Evolutionary conservation across 1,140 invertebrate species (phyloP).

Genomic region (Drosophila repleta): DNA sequence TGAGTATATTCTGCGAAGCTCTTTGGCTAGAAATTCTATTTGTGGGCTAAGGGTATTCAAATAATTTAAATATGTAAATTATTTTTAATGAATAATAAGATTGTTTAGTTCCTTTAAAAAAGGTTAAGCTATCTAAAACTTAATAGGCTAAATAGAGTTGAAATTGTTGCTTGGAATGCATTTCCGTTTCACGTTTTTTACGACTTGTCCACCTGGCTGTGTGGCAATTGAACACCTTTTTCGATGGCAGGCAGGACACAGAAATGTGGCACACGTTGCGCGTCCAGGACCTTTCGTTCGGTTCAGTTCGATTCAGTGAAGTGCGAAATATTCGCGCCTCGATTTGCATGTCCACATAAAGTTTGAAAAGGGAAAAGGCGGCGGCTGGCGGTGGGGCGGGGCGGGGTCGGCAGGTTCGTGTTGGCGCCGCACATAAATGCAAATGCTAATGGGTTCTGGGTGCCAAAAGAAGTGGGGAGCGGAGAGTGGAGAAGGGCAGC

Average conservation of each 20-base stretch:
- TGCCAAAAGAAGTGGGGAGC: background rate
- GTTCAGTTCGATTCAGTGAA: conserved; percentile 53
- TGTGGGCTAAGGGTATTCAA: background rate
- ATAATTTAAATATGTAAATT: background rate
- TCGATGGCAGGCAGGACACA: background rate
- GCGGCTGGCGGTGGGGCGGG: conserved; percentile 1
- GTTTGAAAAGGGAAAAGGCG: conserved; percentile 8
- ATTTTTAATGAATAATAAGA: no score
- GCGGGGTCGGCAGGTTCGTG: conserved; percentile 19
- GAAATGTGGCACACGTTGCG: conserved; percentile 21
- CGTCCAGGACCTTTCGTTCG: conserved; percentile 22
- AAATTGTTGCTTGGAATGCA: background rate
- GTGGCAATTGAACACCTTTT: conserved; percentile 37
- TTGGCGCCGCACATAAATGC: conserved; percentile 78
- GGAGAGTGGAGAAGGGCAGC: background rate
- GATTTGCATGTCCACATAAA: conserved; percentile 68
- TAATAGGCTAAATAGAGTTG: background rate
- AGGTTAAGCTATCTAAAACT: no score
- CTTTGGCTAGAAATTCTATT: background rate
- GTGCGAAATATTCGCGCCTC: conserved; percentile 76
- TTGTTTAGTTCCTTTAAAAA: no score
- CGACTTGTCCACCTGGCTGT: conserved; percentile 17
- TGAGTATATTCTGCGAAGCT: background rate
- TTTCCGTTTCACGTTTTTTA: background rate
- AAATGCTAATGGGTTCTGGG: conserved; percentile 62